Percentiles rank a stretch among this genome's conserved stretches.
These are phyloP conservation scores for Melipona quadrifasciata DNA, from an alignment of 1,140 invertebrate genomes.

Conservation along the genomic window DNA sequence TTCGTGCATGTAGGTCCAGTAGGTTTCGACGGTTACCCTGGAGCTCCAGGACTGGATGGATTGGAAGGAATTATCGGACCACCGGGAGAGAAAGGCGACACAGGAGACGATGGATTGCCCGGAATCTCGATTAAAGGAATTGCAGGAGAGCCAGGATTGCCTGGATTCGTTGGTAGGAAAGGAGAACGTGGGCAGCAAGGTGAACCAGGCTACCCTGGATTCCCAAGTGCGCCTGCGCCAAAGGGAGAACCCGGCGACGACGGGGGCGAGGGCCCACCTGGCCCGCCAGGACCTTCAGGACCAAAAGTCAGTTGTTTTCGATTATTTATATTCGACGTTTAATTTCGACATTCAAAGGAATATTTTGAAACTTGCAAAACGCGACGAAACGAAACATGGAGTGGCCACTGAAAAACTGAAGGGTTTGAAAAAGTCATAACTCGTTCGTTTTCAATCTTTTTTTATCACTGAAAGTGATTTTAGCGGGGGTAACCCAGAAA, in stretches of 20 bases:
- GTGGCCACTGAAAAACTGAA: no score
- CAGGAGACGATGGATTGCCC: conserved; percentile 72
- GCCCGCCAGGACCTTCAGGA: conserved; percentile 80
- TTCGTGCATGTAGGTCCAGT: conserved; percentile 57
- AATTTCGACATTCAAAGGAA: no score
- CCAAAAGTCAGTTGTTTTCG: conserved; percentile 65
- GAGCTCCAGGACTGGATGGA: conserved; percentile 80
- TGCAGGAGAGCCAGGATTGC: conserved; percentile 78
- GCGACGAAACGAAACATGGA: no score
- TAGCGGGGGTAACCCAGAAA: no score
- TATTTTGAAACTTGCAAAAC: no score
- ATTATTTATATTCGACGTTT: background rate
- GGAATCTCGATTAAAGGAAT: conserved; percentile 80
- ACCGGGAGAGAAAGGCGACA: conserved; percentile 81
- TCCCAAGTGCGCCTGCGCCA: conserved; percentile 70
- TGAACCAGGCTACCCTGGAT: conserved; percentile 66
- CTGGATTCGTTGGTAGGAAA: conserved; percentile 75
- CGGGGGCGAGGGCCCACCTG: conserved; percentile 81
- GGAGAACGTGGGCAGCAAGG: conserved; percentile 79
- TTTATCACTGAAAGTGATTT: no score
- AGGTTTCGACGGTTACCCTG: conserved; percentile 76
- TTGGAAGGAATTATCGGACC: conserved; percentile 80
- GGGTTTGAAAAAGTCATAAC: no score
- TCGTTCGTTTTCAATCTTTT: no score
- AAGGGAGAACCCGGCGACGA: conserved; percentile 81